Conservation (phyloP, 2,888 invertebrate species). For the Agrochola macilenta region DNA sequence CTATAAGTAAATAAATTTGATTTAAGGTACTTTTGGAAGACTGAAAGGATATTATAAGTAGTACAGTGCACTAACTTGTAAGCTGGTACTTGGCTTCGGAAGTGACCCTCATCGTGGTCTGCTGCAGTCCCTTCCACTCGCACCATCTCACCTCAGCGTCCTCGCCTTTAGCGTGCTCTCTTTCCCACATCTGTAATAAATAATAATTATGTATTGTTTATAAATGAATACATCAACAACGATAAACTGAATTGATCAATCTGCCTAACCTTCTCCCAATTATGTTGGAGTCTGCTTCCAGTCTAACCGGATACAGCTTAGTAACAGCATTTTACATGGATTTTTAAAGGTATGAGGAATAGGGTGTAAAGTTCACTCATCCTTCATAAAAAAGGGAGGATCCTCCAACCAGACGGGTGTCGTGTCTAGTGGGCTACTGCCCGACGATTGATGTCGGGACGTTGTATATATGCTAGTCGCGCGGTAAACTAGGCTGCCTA, state of each 20-base stretch:
- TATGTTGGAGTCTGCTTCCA: no score
- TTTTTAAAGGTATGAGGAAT: no score
- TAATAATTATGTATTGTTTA: neutral
- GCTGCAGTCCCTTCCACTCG: slow-evolving; percentile 96
- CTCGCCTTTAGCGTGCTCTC: slow-evolving; percentile 92
- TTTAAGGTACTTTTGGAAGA: neutral
- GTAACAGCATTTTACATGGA: no score
- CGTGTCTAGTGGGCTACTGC: no score
- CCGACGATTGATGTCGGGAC: no score
- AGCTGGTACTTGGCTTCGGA: slow-evolving; percentile 96
- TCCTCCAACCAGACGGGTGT: no score
- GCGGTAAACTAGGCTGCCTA: no score
- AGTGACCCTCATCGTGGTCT: slow-evolving; percentile 97
- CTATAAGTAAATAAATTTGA: neutral
- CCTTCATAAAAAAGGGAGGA: no score
- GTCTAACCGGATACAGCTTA: no score
- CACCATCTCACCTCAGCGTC: slow-evolving; percentile 96
- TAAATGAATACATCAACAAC: neutral
- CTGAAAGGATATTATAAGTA: neutral
- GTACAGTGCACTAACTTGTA: slow-evolving; percentile 73
- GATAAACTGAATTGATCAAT: neutral
- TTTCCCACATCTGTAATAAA: slow-evolving; percentile 92
- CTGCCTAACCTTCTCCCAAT: no score
- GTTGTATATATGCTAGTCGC: no score
- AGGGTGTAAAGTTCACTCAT: no score